Base-by-base conservation (phyloP, 2,888 invertebrate species). In the Philopedon plagiatum region DNA sequence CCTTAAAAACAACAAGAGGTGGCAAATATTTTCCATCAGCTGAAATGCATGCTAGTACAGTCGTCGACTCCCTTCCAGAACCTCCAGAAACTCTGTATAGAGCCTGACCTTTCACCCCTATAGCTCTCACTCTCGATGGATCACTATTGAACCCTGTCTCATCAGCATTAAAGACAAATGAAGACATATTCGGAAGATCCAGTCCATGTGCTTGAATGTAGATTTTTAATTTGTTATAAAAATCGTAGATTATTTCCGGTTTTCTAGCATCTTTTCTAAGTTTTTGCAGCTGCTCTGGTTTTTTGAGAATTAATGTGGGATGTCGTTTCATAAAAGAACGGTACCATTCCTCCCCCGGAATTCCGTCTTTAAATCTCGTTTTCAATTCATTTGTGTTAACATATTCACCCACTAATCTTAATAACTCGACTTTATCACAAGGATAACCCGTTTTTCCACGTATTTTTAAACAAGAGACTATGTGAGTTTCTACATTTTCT, bases 1-100 rank as follows among this genome's bases (percentile, higher is more conserved):
- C 79, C 71, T 80, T 78, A 57, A 76, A 80, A 11, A 80, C 69
- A 61, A 81, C 80, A 0, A 81, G 61, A 13, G 79, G 77, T 29
- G 78, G 78, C 7, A 80, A 54, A 18, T 7, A 56, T n/a, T 11
- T 13, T 9, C 78, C 78, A 72, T 78, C 76, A 13, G 77, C 78
- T 23, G 77, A 60, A 32, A 78, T 69, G 51, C 75, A 76, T 3
- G 78, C 78, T 23, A 79, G 65, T 5, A 81, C 80, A 19, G 76
- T 76, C 2, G 76, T 79, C 4, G 74, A 76, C 46, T 80, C 78
- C 64, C 78, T 46, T 13, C 79, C 81, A 23, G 77, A 79, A 11
- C 79, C 75, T 8, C 79, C 78, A 41, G 74, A 76, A 13, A 80
- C 73, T 63, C 79, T 19, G 49, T 21, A 63, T 15, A 80, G 67